Percentiles rank a stretch among this genome's conserved stretches.
These are phyloP conservation scores for Corvus moneduloides DNA, from an alignment of 2,113 vertebrate genomes.

Conservation along the genomic window DNA sequence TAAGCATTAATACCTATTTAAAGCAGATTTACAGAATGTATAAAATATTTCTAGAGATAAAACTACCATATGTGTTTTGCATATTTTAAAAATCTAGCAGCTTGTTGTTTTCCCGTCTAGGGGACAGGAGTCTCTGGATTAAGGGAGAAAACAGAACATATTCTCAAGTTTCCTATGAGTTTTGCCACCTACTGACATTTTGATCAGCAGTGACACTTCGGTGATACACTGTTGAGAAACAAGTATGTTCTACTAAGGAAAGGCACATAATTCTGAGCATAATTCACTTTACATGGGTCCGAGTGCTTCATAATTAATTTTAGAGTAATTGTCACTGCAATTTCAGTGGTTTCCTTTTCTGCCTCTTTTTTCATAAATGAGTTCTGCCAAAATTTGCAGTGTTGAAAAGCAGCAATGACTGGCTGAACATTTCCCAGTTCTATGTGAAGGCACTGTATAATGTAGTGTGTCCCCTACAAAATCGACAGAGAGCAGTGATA, in stretches of 20 bases:
- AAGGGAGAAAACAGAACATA: neutral
- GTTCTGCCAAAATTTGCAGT: neutral
- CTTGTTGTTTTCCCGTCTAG: neutral
- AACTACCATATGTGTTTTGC: neutral
- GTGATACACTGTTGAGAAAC: neutral
- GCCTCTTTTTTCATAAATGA: neutral
- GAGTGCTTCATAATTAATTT: neutral
- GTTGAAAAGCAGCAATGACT: neutral
- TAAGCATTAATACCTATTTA: neutral
- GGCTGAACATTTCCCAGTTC: neutral
- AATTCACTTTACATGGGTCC: neutral
- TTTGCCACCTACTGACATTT: neutral
- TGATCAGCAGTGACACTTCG: neutral
- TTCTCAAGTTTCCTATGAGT: accelerated
- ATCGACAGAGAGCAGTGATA: neutral
- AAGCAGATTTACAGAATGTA: neutral
- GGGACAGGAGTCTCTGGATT: neutral
- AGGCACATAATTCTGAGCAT: neutral
- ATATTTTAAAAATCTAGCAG: neutral
- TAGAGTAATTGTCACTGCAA: neutral
- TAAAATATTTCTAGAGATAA: neutral
- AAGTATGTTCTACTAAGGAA: neutral
- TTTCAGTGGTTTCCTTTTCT: neutral
- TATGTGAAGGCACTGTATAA: neutral
- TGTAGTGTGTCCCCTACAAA: neutral